Percentiles rank a stretch among this genome's conserved stretches.
Evolutionary conservation across 2,113 vertebrate genomes (phyloP).

Genomic region (Ibidorhyncha struthersii): DNA sequence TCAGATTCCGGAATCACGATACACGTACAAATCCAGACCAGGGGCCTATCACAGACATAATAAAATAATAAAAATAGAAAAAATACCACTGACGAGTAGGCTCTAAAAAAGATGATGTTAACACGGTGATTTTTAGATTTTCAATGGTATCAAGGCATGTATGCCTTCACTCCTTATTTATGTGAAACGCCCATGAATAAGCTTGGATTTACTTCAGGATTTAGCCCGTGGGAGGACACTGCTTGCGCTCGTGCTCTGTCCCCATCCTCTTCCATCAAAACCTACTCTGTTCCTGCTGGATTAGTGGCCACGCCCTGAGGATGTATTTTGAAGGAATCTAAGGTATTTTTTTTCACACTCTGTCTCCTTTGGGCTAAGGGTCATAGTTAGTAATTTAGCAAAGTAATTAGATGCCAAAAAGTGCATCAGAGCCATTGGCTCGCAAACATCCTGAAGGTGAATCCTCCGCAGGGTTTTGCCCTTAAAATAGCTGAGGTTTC

Average conservation of each 20-base stretch:
- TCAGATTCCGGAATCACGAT: background rate
- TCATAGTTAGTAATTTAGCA: background rate
- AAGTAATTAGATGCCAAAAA: background rate
- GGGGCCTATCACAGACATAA: background rate
- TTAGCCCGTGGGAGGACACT: background rate
- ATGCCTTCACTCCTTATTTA: background rate
- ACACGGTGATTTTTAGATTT: background rate
- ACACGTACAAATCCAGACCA: background rate
- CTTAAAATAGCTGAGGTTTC: background rate
- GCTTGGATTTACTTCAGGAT: background rate
- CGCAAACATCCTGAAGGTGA: background rate
- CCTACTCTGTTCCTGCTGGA: background rate
- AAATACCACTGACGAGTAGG: background rate
- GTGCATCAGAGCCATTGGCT: background rate
- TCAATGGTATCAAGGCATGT: background rate
- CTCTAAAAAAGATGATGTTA: accelerated
- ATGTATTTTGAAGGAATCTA: background rate
- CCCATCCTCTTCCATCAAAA: background rate
- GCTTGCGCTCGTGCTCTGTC: background rate
- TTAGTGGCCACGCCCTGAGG: background rate
- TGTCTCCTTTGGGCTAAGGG: background rate
- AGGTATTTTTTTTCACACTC: background rate
- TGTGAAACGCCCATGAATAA: background rate
- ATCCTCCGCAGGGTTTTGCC: background rate
- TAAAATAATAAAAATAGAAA: background rate